Conservation (phyloP, 2,113 vertebrate species). For the Ceyx melanurus region DNA sequence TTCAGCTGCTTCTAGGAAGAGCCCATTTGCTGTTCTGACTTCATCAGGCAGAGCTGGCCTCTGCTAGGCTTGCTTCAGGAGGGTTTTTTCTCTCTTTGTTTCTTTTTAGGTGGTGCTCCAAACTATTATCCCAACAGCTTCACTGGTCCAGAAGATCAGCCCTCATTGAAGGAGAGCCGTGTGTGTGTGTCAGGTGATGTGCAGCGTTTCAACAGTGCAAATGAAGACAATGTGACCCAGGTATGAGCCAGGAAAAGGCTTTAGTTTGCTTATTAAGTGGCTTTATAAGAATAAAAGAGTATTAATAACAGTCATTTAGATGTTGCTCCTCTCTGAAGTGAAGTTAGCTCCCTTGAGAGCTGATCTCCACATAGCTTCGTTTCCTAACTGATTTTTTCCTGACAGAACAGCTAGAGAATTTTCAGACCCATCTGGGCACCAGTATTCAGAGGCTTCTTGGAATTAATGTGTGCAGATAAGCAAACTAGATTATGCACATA, state of each 20-base stretch:
- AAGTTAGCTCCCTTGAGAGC: background rate
- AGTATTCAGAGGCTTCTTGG: background rate
- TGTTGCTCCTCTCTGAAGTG: background rate
- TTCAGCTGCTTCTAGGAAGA: background rate
- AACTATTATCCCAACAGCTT: conserved; percentile 99
- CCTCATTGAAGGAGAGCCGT: conserved; percentile 65
- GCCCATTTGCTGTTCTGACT: background rate
- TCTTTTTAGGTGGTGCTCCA: conserved; percentile 86
- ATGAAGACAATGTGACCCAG: conserved; percentile 91
- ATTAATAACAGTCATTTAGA: background rate
- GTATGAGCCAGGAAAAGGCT: conserved; percentile 61
- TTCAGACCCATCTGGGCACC: background rate
- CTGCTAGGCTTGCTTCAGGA: background rate
- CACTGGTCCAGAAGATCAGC: conserved; percentile 82
- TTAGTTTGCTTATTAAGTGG: background rate
- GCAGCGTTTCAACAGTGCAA: conserved; percentile 82
- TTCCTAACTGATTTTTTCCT: background rate
- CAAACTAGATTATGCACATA: background rate
- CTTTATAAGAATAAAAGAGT: too few species aligned
- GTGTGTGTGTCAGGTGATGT: conserved; percentile 75
- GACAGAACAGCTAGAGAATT: background rate
- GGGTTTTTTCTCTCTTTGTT: background rate
- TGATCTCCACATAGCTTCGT: background rate
- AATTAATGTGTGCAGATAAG: background rate
- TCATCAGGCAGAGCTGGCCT: background rate